These are phyloP conservation scores for Drosophila gaucha DNA, from an alignment of 2,888 invertebrate genomes.

Conservation along the genomic window DNA sequence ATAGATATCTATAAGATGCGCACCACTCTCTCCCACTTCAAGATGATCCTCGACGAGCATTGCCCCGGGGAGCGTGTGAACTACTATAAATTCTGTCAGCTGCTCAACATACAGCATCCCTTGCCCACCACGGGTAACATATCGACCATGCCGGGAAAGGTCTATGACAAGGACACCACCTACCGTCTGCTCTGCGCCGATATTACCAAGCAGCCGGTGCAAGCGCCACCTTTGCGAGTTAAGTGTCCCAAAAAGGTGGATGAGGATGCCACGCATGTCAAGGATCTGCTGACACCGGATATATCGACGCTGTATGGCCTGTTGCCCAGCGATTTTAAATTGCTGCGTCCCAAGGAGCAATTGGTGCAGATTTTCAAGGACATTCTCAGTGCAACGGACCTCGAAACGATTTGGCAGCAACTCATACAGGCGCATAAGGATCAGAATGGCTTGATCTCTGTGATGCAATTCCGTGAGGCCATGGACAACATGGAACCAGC, in stretches of 20 bases:
- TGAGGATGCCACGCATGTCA: conserved; percentile 50
- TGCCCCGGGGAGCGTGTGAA: conserved; percentile 57
- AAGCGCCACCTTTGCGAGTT: background rate
- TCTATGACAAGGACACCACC: conserved; percentile 70
- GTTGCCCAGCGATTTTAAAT: conserved; percentile 66
- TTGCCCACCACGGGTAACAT: conserved; percentile 58
- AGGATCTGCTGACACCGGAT: conserved; percentile 71
- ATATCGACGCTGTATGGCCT: conserved; percentile 62
- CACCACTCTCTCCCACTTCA: conserved; percentile 53
- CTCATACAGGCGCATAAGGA: conserved; percentile 21
- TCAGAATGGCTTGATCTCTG: conserved; percentile 44
- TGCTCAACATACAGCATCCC: conserved; percentile 65
- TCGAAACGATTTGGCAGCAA: conserved; percentile 50
- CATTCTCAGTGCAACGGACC: conserved; percentile 29
- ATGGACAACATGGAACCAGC: conserved; percentile 35
- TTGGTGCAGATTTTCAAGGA: conserved; percentile 65
- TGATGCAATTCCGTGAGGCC: conserved; percentile 48
- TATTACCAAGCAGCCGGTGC: conserved; percentile 41
- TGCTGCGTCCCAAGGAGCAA: conserved; percentile 64
- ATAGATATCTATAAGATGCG: conserved; percentile 63
- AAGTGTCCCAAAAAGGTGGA: conserved; percentile 1
- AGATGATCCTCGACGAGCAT: conserved; percentile 58
- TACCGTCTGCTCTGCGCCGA: conserved; percentile 76
- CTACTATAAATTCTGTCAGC: conserved; percentile 61
- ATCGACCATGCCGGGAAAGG: conserved; percentile 38